Base-by-base conservation (phyloP, 2,797 vertebrate species). In the Artibeus lituratus region DNA sequence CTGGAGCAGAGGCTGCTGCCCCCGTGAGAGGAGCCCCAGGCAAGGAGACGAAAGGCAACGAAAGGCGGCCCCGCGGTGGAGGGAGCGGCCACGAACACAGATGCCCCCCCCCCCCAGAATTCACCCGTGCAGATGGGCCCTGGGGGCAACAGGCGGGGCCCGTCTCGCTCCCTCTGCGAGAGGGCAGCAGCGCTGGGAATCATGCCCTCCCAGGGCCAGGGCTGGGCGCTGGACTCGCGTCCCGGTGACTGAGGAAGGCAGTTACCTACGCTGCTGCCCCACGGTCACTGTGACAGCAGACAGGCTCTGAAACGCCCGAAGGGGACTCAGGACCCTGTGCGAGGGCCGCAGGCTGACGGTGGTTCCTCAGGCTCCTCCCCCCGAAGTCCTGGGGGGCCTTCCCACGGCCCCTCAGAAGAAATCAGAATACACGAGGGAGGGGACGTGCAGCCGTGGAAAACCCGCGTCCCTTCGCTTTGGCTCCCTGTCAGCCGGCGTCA, bases 21-120 rank as follows among this genome's bases (percentile, higher is more conserved):
- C 9, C 53, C 21, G 39, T 32, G 16, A 12, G 39, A 70, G 83
- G 49, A 72, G 14, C 84, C 88, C 14, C 16, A 16, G 0, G 9
- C 35, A 19, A 74, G 89, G 57, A 51, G 18, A 18, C 18, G 3
- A 10, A 9, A 24, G 83, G 35, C 19, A 22, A 18, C 18, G 3
- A 10, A 9, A 24, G 83, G 35, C 19, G 21, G 55, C 10, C 22
- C 3, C 8, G 10, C 5, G 7, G 65, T 26, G 10, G 8, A 32
- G 8, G 47, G 0, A 0, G 11, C 9, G 62, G 44, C 32, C 1
- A 0, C 0, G 65, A 2, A 42, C 57, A 24, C 18, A 1, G n/a
- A 8, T 0, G 1, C 70, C 72, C 77, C 16, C 10, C 16, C 16
- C 16, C 15, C 5, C n/a, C 51, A 3, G 49, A 0, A 29, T 0